Percentiles rank a stretch among this genome's conserved stretches.
These are phyloP conservation scores for Elephantulus edwardii DNA, from an alignment of 2,113 vertebrate species.

Conservation along the genomic window DNA sequence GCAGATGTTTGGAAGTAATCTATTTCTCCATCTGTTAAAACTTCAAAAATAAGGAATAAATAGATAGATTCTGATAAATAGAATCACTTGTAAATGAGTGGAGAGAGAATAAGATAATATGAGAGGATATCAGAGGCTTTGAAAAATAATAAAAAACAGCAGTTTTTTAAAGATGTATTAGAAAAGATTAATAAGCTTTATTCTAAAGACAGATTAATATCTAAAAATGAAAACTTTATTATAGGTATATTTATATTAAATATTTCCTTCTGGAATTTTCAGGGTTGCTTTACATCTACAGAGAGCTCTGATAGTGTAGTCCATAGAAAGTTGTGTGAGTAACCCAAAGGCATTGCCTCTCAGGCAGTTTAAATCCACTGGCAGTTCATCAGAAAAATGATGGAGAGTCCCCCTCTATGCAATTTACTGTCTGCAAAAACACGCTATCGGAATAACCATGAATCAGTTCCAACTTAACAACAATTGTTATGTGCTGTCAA, in stretches of 20 bases:
- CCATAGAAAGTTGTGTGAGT: too few relatives aligned
- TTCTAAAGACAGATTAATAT: neutral
- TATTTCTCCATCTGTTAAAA: constrained; percentile 26
- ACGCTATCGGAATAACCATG: too few relatives aligned
- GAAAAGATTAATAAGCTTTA: neutral
- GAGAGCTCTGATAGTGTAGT: too few relatives aligned
- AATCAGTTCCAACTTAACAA: too few relatives aligned
- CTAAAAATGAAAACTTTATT: neutral
- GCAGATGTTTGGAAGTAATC: constrained; percentile 39
- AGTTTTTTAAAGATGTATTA: neutral
- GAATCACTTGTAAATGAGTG: neutral
- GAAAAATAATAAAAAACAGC: neutral
- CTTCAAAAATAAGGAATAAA: constrained; percentile 38
- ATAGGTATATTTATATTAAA: neutral
- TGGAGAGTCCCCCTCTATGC: too few relatives aligned
- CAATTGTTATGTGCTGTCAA: too few relatives aligned
- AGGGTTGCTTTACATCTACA: neutral
- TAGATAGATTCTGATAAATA: constrained; percentile 13
- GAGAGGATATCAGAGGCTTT: neutral
- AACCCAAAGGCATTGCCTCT: too few relatives aligned
- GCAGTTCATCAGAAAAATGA: too few relatives aligned
- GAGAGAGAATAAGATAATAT: neutral
- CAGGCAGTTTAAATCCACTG: too few relatives aligned
- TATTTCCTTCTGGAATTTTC: constrained; percentile 2
- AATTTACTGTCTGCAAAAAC: too few relatives aligned